phyloP scores from a whole-genome alignment of 2,888 invertebrate genomes.

The Lasioglossum villosulum region DNA sequence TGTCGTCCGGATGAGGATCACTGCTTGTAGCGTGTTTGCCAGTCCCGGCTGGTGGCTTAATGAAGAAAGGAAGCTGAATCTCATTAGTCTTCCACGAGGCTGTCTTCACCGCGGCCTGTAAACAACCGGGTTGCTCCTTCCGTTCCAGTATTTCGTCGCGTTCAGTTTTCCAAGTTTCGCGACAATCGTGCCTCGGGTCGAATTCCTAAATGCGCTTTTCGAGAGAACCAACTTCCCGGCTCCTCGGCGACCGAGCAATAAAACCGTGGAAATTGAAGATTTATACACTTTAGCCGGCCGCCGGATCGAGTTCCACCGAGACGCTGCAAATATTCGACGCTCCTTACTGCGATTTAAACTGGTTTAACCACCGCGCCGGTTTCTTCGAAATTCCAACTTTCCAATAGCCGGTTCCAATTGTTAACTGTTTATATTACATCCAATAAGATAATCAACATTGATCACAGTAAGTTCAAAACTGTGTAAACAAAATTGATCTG shows the following conservation, averaged over 20 bases:
- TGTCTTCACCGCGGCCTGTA: slow-evolving; percentile 54
- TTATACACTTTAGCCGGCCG: not conserved
- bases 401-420: not conserved
- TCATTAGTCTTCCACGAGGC: slow-evolving; percentile 68
- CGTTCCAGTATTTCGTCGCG: slow-evolving; percentile 28
- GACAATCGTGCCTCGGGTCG: not conserved
- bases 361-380: not conserved
- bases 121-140: slow-evolving; percentile 42
- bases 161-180: slow-evolving; percentile 24
- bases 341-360: not conserved
- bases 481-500: not conserved
- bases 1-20: slow-evolving; percentile 51
- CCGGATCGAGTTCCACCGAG: not conserved
- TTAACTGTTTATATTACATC: not conserved
- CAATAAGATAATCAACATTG: not conserved
- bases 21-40: slow-evolving; percentile 44
- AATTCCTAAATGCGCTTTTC: slow-evolving; percentile 6
- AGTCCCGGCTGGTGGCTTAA: slow-evolving; percentile 63
- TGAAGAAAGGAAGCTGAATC: slow-evolving; percentile 72
- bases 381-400: not conserved
- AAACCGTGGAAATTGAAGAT: slow-evolving; percentile 1
- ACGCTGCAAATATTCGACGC: not conserved
- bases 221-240: not conserved
- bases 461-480: not conserved
- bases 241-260: not conserved